Conservation (phyloP, 2,888 invertebrate species). For the Malacosoma neustria region DNA sequence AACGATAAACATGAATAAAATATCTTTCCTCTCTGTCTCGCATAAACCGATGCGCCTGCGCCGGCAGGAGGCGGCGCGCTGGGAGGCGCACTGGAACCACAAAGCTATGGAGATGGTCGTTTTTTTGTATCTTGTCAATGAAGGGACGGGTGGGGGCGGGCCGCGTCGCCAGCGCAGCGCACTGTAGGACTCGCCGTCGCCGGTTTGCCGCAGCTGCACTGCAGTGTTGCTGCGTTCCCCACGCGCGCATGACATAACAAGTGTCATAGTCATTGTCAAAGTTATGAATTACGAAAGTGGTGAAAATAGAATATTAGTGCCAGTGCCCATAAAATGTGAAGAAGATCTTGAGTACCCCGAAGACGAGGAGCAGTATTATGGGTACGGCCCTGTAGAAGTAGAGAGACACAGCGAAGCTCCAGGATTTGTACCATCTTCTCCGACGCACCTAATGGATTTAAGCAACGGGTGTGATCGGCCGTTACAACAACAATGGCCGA, state of each 20-base stretch:
- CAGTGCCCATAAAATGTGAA: conserved; percentile 60
- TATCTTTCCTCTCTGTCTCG: conserved; percentile 40
- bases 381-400: conserved; percentile 49
- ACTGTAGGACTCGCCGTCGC: conserved; percentile 18
- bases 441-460: conserved; percentile 60
- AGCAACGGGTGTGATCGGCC: conserved; percentile 57
- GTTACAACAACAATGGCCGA: conserved; percentile 29
- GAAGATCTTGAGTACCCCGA: conserved; percentile 47
- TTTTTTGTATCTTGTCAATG: conserved; percentile 71
- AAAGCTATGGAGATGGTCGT: conserved; percentile 50
- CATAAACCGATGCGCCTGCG: conserved; percentile 19
- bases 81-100: conserved; percentile 38
- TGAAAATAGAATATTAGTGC: conserved; percentile 40
- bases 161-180: conserved; percentile 28
- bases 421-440: conserved; percentile 49
- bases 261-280: conserved; percentile 17
- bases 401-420: conserved; percentile 39
- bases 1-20: conserved; percentile 32
- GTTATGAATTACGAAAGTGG: conserved; percentile 60
- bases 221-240: conserved; percentile 42
- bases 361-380: conserved; percentile 55
- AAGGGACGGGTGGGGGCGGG: conserved; percentile 66
- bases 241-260: conserved; percentile 31
- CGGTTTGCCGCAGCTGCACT: conserved; percentile 40
- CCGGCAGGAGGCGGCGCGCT: conserved; percentile 48